Conservation (phyloP, 2,888 invertebrate genomes). For the Petrolisthes cinctipes region DNA sequence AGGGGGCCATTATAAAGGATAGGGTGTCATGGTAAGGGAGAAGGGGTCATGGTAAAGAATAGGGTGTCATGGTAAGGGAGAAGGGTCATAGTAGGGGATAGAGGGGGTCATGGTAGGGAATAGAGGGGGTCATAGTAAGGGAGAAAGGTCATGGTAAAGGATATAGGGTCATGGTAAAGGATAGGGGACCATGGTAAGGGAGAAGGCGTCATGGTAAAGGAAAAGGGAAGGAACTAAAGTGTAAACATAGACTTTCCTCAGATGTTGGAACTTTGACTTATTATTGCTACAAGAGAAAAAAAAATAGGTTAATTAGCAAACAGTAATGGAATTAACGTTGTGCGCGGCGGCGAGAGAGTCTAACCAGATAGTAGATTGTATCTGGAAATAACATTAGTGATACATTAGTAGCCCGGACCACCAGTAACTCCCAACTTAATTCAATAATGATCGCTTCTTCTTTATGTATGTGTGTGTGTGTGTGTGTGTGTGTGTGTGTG, state of each 20-base stretch:
- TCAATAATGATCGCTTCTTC: conserved; percentile 32
- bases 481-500: too few species aligned
- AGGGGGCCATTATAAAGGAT: too few species aligned
- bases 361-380: conserved; percentile 46
- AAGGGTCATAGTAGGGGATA: too few species aligned
- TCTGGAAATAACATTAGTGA: conserved; percentile 48
- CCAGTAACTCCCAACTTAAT: conserved; percentile 36
- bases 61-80: too few species aligned
- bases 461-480: not conserved
- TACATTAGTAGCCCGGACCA: conserved; percentile 35
- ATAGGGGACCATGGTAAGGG: not conserved
- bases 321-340: conserved; percentile 42
- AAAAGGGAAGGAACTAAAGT: not conserved
- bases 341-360: conserved; percentile 13
- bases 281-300: not conserved
- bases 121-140: conserved; percentile 3
- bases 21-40: too few species aligned
- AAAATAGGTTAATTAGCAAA: conserved; percentile 18
- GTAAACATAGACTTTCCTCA: not conserved
- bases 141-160: not conserved
- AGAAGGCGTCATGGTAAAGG: not conserved
- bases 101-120: too few species aligned
- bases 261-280: conserved; percentile 13
- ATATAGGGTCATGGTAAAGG: not conserved
- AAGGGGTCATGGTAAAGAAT: too few species aligned